phyloP scores from a whole-genome alignment of 35 echinoderm and acorn worm species.

The Eucidaris tribuloides region DNA sequence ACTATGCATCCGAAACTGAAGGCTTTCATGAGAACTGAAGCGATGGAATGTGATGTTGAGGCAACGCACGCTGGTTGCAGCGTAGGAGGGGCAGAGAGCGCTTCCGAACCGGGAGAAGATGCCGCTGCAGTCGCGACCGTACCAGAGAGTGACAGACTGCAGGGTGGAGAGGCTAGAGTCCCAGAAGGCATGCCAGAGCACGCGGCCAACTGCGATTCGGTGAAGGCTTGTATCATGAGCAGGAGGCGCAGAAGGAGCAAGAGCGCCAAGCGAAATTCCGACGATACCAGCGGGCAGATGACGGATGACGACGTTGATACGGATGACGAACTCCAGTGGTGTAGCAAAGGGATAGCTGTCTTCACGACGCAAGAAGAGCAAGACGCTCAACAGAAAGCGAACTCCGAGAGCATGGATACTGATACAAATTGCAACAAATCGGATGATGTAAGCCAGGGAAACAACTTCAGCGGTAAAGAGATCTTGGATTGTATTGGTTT shows the following conservation, averaged over 20 bases:
- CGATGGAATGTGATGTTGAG: constrained; percentile 14
- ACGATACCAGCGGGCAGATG: not conserved
- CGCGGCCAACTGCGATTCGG: no score
- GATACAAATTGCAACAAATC: no score
- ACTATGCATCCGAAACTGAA: constrained; percentile 24
- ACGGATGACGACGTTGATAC: not conserved
- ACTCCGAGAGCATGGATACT: constrained; percentile 10
- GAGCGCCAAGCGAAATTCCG: not conserved
- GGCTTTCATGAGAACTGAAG: constrained; percentile 14
- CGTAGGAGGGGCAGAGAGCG: not conserved
- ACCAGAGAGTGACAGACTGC: not conserved
- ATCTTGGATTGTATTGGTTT: no score
- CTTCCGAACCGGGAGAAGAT: not conserved
- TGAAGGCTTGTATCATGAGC: not conserved
- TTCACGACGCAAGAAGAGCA: not conserved
- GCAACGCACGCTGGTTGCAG: not conserved
- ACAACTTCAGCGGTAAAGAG: no score
- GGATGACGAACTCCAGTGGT: constrained; percentile 17
- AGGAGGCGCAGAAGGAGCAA: not conserved
- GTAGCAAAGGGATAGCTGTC: constrained; percentile 11
- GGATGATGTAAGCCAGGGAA: no score
- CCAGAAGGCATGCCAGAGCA: not conserved
- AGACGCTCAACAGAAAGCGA: no score
- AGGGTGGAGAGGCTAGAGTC: not conserved
- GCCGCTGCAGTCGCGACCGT: not conserved